phyloP scores from a whole-genome alignment of 2,113 vertebrate genomes.

The Oostethus manadensis region DNA sequence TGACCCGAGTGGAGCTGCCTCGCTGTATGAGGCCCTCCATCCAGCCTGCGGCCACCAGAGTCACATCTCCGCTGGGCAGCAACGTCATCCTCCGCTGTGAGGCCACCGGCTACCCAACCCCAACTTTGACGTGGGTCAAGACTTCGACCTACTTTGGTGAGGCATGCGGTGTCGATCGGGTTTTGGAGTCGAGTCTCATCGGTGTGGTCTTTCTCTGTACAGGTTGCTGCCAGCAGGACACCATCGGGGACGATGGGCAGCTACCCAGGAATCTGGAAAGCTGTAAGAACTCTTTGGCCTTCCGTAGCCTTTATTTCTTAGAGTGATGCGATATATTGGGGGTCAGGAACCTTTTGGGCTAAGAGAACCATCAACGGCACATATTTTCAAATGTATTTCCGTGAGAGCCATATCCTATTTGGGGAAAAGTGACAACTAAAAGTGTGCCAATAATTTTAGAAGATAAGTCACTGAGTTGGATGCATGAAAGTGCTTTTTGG shows the following conservation, averaged over 20 bases:
- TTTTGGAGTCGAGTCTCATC: background rate
- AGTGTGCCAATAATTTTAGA: no score
- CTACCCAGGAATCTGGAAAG: slow-evolving; percentile 57
- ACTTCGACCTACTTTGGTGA: slow-evolving; percentile 76
- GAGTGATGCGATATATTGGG: no score
- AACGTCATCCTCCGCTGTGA: slow-evolving; percentile 88
- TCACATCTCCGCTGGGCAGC: slow-evolving; percentile 82
- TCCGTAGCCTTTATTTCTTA: background rate
- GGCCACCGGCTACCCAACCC: slow-evolving; percentile 83
- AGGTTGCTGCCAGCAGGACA: slow-evolving; percentile 61
- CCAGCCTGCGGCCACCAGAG: slow-evolving; percentile 83
- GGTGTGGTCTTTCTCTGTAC: slow-evolving; percentile 22
- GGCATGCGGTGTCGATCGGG: background rate
- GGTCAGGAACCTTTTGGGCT: no score
- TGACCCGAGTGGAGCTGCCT: slow-evolving; percentile 76
- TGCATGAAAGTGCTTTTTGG: no score
- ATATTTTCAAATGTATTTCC: no score
- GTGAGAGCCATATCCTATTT: no score
- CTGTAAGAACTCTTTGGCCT: slow-evolving; percentile 42
- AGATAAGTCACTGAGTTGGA: no score
- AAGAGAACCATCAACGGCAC: no score
- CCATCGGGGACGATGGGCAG: slow-evolving; percentile 34
- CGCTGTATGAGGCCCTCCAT: slow-evolving; percentile 82
- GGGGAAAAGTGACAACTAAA: no score
- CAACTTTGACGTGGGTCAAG: slow-evolving; percentile 81